A percentile compares a stretch with the other conserved stretches of the same genome.
These are phyloP conservation scores for Istiophorus platypterus DNA, from an alignment of 2,113 vertebrate species.

Conservation along the genomic window DNA sequence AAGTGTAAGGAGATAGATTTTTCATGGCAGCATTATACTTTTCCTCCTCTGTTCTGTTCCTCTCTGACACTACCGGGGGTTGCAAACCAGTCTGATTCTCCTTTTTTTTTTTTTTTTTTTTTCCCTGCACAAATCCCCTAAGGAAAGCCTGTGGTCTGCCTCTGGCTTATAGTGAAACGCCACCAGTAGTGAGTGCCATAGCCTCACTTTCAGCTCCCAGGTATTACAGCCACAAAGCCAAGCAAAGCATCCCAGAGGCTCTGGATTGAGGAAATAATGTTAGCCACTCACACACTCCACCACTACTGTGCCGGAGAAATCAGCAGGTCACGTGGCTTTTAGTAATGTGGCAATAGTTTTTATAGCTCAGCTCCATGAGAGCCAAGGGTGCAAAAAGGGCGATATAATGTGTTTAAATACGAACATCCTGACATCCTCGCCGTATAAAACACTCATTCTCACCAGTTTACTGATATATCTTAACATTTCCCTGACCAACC, in stretches of 20 bases:
- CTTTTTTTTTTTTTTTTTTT: slow-evolving; percentile 47
- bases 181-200: slow-evolving; percentile 76
- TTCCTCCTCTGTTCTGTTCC: slow-evolving; percentile 65
- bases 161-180: slow-evolving; percentile 74
- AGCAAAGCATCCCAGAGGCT: slow-evolving; percentile 68
- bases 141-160: slow-evolving; percentile 75
- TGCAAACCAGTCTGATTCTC: slow-evolving; percentile 61
- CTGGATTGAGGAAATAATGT: slow-evolving; percentile 70
- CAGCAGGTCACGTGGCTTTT: slow-evolving; percentile 31
- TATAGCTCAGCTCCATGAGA: slow-evolving; percentile 21
- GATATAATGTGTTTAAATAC: slow-evolving; percentile 37
- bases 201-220: slow-evolving; percentile 68
- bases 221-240: slow-evolving; percentile 74
- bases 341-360: slow-evolving; percentile 25
- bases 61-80: slow-evolving; percentile 68
- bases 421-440: slow-evolving; percentile 7
- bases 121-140: slow-evolving; percentile 61
- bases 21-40: slow-evolving; percentile 62
- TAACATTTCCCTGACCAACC: slow-evolving; percentile 38
- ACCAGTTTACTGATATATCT: slow-evolving; percentile 18
- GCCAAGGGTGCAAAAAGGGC: slow-evolving; percentile 22
- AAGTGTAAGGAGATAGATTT: slow-evolving; percentile 73
- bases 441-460: slow-evolving; percentile 35
- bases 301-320: slow-evolving; percentile 16
- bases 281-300: slow-evolving; percentile 45